A percentile compares a stretch with the other conserved stretches of the same genome.
Evolutionary conservation across 2,113 vertebrate species (phyloP).

Genomic region (Macrotus californicus): DNA sequence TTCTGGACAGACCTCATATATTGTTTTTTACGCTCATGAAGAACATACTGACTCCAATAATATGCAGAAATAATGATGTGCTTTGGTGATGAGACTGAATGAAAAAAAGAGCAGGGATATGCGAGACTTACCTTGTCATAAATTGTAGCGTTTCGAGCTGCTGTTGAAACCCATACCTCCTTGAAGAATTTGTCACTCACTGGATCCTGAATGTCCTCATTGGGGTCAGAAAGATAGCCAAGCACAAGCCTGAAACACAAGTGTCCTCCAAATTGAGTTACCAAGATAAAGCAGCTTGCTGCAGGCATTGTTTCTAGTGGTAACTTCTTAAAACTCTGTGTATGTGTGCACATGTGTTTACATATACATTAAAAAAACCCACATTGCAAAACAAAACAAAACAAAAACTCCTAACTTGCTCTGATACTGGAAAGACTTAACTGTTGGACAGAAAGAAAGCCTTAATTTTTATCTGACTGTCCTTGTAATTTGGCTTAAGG

Average conservation of each 20-base stretch:
- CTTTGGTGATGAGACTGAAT: background rate
- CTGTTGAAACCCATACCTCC: slow-evolving; percentile 93
- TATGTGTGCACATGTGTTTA: background rate
- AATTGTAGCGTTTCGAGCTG: slow-evolving; percentile 92
- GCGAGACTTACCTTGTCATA: slow-evolving; percentile 86
- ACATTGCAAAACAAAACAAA: background rate
- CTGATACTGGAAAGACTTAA: background rate
- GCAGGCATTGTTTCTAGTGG: background rate
- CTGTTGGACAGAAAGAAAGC: background rate
- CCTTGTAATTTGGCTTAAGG: background rate
- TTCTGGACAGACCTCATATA: background rate
- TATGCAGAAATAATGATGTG: background rate
- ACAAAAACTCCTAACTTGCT: background rate
- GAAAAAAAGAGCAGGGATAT: background rate
- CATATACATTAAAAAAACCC: background rate
- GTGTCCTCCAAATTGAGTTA: background rate
- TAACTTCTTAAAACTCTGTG: background rate
- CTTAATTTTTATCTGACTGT: background rate
- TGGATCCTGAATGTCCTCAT: slow-evolving; percentile 89
- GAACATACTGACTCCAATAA: background rate
- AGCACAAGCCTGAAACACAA: slow-evolving; percentile 85
- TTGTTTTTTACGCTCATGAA: background rate
- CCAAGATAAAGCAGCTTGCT: background rate
- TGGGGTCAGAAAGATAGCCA: slow-evolving; percentile 82
- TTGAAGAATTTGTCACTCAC: slow-evolving; percentile 97